These are phyloP conservation scores for Pangasius krempfi DNA, from an alignment of 2,797 vertebrate species.

Conservation along the genomic window DNA sequence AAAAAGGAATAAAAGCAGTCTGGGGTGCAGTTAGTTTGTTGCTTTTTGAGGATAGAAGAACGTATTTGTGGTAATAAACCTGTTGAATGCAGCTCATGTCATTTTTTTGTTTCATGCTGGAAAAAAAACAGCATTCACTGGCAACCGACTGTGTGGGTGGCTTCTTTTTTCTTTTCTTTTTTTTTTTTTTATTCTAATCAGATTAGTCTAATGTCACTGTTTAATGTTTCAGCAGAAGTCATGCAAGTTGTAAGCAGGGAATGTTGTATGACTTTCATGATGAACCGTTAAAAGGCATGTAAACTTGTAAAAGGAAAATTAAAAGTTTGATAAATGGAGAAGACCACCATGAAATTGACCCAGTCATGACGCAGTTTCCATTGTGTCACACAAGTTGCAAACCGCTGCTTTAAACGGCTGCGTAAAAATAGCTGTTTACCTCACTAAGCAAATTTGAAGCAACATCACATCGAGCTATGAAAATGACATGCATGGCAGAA, in stretches of 20 bases:
- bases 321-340: not conserved
- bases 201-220: not conserved
- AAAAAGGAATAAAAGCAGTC: not conserved
- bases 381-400: not conserved
- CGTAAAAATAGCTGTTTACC: not conserved
- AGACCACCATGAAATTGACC: not conserved
- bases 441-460: not conserved
- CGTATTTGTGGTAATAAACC: too few species aligned
- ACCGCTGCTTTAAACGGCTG: not conserved
- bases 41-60: not conserved
- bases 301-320: not conserved
- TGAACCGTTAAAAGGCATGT: not conserved
- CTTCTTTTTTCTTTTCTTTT: not conserved
- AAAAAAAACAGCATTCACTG: not conserved
- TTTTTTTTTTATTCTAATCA: too few species aligned
- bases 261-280: not conserved
- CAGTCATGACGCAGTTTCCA: not conserved
- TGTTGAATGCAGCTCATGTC: too few species aligned
- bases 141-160: not conserved
- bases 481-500: not conserved
- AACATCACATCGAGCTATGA: not conserved
- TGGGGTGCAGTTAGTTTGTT: not conserved
- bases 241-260: not conserved
- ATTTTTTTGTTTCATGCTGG: not conserved
- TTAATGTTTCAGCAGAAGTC: not conserved